Conservation (phyloP, 2,888 invertebrate species). For the Malthinus flaveolus region DNA sequence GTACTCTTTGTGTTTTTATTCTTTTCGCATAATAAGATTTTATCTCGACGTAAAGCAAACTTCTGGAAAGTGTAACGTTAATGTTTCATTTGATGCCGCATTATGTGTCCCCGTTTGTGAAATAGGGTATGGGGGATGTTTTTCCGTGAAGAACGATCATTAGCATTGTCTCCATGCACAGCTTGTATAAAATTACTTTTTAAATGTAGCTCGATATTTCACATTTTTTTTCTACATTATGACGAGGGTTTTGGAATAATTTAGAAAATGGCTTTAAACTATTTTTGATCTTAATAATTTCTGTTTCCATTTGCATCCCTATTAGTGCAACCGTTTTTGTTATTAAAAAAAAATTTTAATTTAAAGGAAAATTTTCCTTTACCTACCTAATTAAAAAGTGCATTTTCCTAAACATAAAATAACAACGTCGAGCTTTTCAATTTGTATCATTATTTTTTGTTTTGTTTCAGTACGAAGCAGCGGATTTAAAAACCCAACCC, state of each 20-base stretch:
- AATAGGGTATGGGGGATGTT: conserved; percentile 13
- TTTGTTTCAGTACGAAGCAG: conserved; percentile 26
- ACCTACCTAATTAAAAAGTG: too few species aligned
- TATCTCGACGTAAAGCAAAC: conserved; percentile 18
- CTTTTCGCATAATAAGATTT: conserved; percentile 19
- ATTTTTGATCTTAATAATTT: conserved; percentile 5
- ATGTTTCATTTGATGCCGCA: conserved; percentile 26
- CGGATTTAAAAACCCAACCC: conserved; percentile 11
- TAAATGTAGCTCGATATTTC: conserved; percentile 28
- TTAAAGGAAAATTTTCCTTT: too few species aligned
- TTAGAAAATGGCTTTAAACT: conserved; percentile 1
- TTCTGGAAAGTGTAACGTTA: conserved; percentile 24
- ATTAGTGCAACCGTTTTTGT: too few species aligned
- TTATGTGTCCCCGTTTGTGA: conserved; percentile 12
- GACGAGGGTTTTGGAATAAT: neutral
- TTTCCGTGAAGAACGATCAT: conserved; percentile 28
- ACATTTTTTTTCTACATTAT: conserved; percentile 24
- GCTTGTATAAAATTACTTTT: conserved; percentile 30
- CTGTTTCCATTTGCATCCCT: too few species aligned
- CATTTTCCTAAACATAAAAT: too few species aligned
- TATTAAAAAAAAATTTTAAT: too few species aligned
- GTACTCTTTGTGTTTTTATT: conserved; percentile 12
- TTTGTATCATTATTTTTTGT: neutral
- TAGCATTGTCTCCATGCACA: conserved; percentile 31
- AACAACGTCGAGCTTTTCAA: too few species aligned